Evolutionary conservation across 1,140 invertebrate genomes (phyloP).

Genomic region (Proctacanthus coquilletti): DNA sequence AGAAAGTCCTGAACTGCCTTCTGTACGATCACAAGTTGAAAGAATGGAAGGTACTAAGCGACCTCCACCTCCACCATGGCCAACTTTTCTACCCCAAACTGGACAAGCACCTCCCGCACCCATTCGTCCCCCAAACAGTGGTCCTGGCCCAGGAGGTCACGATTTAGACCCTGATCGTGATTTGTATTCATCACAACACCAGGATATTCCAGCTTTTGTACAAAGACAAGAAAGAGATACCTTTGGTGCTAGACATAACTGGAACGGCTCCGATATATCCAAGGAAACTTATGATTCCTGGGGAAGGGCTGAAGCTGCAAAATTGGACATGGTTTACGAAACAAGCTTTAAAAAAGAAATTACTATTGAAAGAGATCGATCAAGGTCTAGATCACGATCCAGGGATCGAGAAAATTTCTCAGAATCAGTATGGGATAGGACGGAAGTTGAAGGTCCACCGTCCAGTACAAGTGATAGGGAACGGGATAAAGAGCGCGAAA

Average conservation of each 20-base stretch:
- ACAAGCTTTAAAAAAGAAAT: slow-evolving; percentile 16
- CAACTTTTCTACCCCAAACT: slow-evolving; percentile 21
- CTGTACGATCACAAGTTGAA: slow-evolving; percentile 28
- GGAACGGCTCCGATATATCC: slow-evolving; percentile 10
- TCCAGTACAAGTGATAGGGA: slow-evolving; percentile 27
- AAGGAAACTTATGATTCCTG: slow-evolving; percentile 15
- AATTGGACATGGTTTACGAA: slow-evolving; percentile 12
- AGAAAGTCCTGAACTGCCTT: slow-evolving; percentile 16
- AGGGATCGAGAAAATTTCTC: slow-evolving; percentile 28
- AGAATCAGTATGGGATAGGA: slow-evolving; percentile 27
- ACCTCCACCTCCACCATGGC: slow-evolving; percentile 48
- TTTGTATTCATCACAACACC: slow-evolving; percentile 22
- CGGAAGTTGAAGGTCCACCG: slow-evolving; percentile 27
- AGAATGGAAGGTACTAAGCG: slow-evolving; percentile 32
- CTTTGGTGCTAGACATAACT: slow-evolving; percentile 44
- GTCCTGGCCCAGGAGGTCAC: slow-evolving; percentile 29
- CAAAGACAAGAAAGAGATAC: slow-evolving; percentile 51
- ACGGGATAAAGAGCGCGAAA: slow-evolving; percentile 26
- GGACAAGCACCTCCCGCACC: slow-evolving; percentile 46
- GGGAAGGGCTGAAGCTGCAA: slow-evolving; percentile 14
- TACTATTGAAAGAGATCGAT: slow-evolving; percentile 14
- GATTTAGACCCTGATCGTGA: not conserved
- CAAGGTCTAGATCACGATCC: slow-evolving; percentile 22
- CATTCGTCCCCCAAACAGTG: slow-evolving; percentile 47
- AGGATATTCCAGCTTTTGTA: slow-evolving; percentile 50